These are phyloP conservation scores for Gonioctena quinquepunctata DNA, from an alignment of 1,140 invertebrate genomes.

Conservation along the genomic window DNA sequence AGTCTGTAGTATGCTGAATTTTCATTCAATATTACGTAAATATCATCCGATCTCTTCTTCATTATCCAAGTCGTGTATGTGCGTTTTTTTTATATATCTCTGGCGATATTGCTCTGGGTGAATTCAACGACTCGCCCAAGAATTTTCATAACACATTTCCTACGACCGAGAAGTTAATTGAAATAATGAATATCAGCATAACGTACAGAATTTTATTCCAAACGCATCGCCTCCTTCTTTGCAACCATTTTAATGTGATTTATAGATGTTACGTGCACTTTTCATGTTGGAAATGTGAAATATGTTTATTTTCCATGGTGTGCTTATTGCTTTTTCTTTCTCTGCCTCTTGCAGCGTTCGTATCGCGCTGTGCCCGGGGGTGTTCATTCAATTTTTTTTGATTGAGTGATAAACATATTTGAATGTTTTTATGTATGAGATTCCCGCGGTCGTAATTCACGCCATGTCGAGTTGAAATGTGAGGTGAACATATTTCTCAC, in stretches of 20 bases:
- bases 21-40: no score
- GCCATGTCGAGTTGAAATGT: background rate
- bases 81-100: no score
- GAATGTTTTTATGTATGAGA: background rate
- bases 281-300: background rate
- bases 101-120: no score
- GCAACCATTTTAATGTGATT: background rate
- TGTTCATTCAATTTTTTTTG: background rate
- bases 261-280: background rate
- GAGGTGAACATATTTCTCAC: background rate
- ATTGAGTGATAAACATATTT: background rate
- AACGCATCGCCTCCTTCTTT: background rate
- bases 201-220: background rate
- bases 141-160: background rate
- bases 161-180: background rate
- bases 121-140: background rate
- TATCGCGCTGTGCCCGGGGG: background rate
- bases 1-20: no score
- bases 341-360: background rate
- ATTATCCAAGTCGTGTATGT: no score
- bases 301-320: background rate
- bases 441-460: background rate
- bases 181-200: background rate
- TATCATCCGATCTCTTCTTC: no score
- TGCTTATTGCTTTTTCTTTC: background rate